A percentile compares a stretch with the other conserved stretches of the same genome.
These are phyloP conservation scores for Graphium colonna DNA, from an alignment of 2,888 invertebrate species.

Conservation along the genomic window DNA sequence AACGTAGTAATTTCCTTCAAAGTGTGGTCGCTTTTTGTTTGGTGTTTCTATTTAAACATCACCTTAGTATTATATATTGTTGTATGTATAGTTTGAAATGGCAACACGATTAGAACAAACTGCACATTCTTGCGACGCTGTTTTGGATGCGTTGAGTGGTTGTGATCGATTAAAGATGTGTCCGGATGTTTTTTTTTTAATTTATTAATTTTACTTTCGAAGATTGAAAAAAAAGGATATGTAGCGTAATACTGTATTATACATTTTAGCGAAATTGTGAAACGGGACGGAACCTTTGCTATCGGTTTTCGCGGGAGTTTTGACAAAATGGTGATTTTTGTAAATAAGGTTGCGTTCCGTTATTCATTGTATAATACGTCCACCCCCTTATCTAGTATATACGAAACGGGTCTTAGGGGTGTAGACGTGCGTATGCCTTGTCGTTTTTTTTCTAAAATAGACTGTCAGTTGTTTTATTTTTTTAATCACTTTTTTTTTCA, in stretches of 20 bases:
- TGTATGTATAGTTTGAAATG: conserved; percentile 34
- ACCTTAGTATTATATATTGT: conserved; percentile 26
- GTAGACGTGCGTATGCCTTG: neutral
- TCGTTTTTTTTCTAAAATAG: conserved; percentile 4
- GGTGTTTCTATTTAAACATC: conserved; percentile 18
- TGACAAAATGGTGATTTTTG: too few species aligned
- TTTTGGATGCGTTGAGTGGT: conserved; percentile 42
- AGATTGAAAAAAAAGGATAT: neutral
- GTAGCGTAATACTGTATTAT: conserved; percentile 18
- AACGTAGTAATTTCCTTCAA: neutral
- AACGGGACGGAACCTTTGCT: conserved; percentile 34
- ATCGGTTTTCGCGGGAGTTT: conserved; percentile 1
- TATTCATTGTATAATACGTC: conserved; percentile 22
- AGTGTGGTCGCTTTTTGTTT: neutral
- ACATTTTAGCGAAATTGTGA: conserved; percentile 26
- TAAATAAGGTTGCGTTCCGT: conserved; percentile 31
- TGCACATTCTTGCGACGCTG: conserved; percentile 35
- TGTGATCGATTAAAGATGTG: conserved; percentile 41
- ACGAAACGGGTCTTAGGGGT: conserved; percentile 17
- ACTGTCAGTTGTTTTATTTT: conserved; percentile 10
- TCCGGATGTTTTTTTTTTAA: conserved; percentile 40
- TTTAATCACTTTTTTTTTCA: conserved; percentile 3
- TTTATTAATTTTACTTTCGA: conserved; percentile 27
- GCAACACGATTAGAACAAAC: conserved; percentile 28
- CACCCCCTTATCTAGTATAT: conserved; percentile 6